These are phyloP conservation scores for Ommatoiulus sabulosus DNA, from an alignment of 2,888 invertebrate genomes.

Conservation along the genomic window DNA sequence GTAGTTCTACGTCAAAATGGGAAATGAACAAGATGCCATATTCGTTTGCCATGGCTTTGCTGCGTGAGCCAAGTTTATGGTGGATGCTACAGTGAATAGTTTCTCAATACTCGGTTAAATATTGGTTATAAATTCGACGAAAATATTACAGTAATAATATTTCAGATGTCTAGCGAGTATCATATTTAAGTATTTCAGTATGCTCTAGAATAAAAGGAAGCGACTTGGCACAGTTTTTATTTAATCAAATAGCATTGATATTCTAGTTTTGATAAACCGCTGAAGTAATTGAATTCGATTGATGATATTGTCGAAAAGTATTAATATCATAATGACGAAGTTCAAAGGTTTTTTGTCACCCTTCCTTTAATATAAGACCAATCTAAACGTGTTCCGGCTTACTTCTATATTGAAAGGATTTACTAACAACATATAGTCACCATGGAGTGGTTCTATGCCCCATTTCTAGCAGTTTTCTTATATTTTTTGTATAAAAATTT, in stretches of 20 bases:
- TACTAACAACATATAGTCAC: not conserved
- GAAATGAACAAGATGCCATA: no score
- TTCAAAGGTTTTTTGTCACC: not conserved
- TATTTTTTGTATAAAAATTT: slow-evolving; percentile 45
- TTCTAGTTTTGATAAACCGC: not conserved
- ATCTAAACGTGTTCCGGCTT: not conserved
- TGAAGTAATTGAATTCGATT: not conserved
- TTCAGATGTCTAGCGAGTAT: no score
- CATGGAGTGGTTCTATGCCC: slow-evolving; percentile 23
- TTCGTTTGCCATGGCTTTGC: no score
- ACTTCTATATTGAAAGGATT: not conserved
- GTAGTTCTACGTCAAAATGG: no score
- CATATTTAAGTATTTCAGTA: no score
- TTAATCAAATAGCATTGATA: not conserved
- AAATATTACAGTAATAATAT: no score
- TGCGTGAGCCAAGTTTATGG: no score
- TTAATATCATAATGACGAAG: not conserved
- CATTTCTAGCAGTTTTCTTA: not conserved
- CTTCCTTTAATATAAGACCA: slow-evolving; percentile 29
- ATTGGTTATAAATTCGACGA: no score
- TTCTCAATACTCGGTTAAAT: no score
- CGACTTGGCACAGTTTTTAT: not conserved
- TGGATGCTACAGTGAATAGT: no score
- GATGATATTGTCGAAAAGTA: not conserved
- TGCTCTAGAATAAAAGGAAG: no score